phyloP scores from a whole-genome alignment of 1,140 invertebrate species.

The Lucilia sericata region DNA sequence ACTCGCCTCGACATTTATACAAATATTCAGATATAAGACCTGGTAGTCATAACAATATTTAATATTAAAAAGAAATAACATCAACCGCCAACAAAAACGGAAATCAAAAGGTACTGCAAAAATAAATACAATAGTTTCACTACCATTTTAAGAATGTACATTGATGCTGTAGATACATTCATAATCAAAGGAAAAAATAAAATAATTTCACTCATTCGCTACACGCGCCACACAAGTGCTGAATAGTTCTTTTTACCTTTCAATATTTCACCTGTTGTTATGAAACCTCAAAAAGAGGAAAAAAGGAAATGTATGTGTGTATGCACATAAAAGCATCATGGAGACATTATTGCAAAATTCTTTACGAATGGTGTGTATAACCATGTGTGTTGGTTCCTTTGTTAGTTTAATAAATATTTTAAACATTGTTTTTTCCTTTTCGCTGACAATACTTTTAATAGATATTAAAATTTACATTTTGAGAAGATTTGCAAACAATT shows the following conservation, averaged over 20 bases:
- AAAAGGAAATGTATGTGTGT: neutral
- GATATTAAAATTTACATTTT: too few relatives aligned
- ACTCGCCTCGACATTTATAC: neutral
- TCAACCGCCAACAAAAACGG: neutral
- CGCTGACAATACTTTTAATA: too few relatives aligned
- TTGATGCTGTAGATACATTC: neutral
- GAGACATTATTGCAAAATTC: too few relatives aligned
- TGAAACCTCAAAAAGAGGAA: neutral
- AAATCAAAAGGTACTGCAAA: neutral
- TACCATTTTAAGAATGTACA: neutral
- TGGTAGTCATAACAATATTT: neutral
- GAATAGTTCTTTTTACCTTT: neutral
- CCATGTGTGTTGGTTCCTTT: neutral
- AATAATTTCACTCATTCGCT: neutral
- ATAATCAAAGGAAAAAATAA: neutral
- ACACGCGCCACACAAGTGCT: slow-evolving; percentile 4
- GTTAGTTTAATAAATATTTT: too few relatives aligned
- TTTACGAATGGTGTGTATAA: neutral
- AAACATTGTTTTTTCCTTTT: too few relatives aligned
- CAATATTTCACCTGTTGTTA: neutral
- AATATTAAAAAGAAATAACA: neutral
- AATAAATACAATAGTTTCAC: neutral
- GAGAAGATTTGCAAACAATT: too few relatives aligned
- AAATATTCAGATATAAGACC: neutral
- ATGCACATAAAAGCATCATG: too few relatives aligned